phyloP scores from a whole-genome alignment of 92 coral and sea anemone species.

The Epizoanthus rinbou region DNA sequence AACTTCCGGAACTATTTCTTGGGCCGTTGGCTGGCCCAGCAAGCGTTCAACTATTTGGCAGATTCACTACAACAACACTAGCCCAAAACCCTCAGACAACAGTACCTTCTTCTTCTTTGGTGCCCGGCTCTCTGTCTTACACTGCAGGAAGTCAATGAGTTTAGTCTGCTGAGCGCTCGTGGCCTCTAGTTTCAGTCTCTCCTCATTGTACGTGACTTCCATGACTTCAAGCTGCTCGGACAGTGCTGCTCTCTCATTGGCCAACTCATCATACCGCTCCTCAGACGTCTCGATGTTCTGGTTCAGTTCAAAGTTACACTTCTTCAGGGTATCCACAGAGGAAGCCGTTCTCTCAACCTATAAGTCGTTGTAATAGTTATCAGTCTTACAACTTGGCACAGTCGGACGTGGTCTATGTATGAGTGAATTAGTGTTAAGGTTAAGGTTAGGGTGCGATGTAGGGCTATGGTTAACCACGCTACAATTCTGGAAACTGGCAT shows the following conservation, averaged over 20 bases:
- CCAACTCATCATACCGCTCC: constrained; percentile 80
- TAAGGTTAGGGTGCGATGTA: background rate
- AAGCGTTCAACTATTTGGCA: no score
- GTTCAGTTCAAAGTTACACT: constrained; percentile 84
- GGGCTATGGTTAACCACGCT: no score
- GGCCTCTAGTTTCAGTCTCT: constrained; percentile 92
- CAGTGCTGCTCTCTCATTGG: constrained; percentile 71
- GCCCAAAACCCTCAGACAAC: background rate
- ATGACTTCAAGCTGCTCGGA: constrained; percentile 90
- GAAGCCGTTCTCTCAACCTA: constrained; percentile 73
- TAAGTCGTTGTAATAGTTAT: background rate
- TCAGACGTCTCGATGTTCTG: constrained; percentile 78
- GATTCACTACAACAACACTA: no score
- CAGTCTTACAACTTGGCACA: no score
- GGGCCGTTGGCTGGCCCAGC: no score
- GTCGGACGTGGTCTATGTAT: no score
- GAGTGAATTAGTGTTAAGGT: no score
- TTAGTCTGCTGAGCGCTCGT: constrained; percentile 95
- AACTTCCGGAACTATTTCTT: no score
- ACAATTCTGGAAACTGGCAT: no score
- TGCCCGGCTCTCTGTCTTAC: constrained; percentile 85
- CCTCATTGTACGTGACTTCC: constrained; percentile 97
- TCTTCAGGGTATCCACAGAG: constrained; percentile 71
- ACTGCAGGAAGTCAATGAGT: constrained; percentile 96
- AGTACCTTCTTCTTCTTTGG: constrained; percentile 84